Base-by-base conservation (phyloP, 2,797 vertebrate genomes). In the Geotrypetes seraphini region DNA sequence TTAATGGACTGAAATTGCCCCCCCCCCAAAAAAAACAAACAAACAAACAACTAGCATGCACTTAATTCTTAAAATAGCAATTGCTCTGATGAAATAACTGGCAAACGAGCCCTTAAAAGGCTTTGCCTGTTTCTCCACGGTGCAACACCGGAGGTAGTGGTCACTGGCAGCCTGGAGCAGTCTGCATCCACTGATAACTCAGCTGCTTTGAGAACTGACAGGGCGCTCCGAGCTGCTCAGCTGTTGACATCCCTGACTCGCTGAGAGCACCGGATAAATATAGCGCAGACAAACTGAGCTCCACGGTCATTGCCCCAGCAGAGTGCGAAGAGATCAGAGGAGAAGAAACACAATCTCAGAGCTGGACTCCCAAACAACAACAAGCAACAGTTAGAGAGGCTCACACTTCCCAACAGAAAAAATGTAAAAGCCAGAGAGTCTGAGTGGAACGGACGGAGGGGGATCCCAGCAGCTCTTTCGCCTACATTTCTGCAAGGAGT, bases 191-290 rank as follows among this genome's bases (percentile, higher is more conserved):
- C 81, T 73, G 79, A 85, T 74, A 75, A 81, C 69, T 86, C 86
- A 88, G 92, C 90, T 94, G 92, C 92, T 86, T n/a, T 57, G 64
- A 73, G 79, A 79, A 71, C 85, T 76, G 39, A 59, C 66, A 69
- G 71, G 72, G 63, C 65, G 74, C 70, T 71, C 74, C 81, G 79
- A 83, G 83, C 78, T 81, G 72, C 81, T 89, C 91, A 90, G 87
- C 88, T 91, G 89, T 86, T 84, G 71, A 83, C 86, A 87, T 85
- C 87, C 82, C 84, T 75, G 79, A 74, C 81, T 65, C 65, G 78
- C 79, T 90, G 83, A 82, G 81, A 69, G 73, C 78, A 86, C 44
- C 49, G 75, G 87, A 85, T 97, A 99, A 92, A 97, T 91, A 92
- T 99, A 97, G 90, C 87, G 57, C 74, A 30, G 60, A 50, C 50